Evolutionary conservation across 2,113 vertebrate species (phyloP).

Genomic region (Tor tambroides): DNA sequence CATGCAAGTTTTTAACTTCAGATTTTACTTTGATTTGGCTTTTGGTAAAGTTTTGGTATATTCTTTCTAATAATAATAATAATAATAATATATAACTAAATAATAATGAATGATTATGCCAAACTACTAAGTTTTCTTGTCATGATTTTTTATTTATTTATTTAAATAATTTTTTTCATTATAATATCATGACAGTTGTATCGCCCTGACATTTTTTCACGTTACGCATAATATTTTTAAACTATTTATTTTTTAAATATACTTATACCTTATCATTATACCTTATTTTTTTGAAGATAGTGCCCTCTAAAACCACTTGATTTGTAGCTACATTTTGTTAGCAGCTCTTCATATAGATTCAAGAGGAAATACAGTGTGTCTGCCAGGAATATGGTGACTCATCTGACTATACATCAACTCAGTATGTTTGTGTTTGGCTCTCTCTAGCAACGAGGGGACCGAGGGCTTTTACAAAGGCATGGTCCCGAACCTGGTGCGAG

Average conservation of each 20-base stretch:
- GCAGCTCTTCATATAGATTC: neutral
- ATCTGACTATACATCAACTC: neutral
- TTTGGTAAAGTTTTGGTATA: no score
- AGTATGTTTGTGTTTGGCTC: constrained; percentile 24
- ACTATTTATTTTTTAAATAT: neutral
- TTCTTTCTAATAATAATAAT: no score
- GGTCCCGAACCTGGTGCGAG: constrained; percentile 84
- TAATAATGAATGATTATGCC: no score
- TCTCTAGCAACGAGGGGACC: constrained; percentile 82
- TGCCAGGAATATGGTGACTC: neutral
- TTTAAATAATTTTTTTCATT: no score
- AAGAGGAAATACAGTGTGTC: neutral
- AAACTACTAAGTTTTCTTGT: no score
- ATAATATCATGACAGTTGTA: neutral
- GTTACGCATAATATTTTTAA: no score
- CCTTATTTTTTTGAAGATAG: neutral
- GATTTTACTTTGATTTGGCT: no score
- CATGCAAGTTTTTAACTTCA: no score
- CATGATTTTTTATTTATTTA: no score
- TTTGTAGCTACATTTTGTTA: neutral
- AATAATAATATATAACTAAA: no score
- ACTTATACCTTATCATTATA: neutral
- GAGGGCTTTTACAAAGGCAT: constrained; percentile 90
- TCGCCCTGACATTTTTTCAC: neutral
- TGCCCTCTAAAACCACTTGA: neutral